Percentiles rank a stretch among this genome's conserved stretches.
Evolutionary conservation across 1,140 invertebrate genomes (phyloP).

Genomic region (Drosophila leontia): DNA sequence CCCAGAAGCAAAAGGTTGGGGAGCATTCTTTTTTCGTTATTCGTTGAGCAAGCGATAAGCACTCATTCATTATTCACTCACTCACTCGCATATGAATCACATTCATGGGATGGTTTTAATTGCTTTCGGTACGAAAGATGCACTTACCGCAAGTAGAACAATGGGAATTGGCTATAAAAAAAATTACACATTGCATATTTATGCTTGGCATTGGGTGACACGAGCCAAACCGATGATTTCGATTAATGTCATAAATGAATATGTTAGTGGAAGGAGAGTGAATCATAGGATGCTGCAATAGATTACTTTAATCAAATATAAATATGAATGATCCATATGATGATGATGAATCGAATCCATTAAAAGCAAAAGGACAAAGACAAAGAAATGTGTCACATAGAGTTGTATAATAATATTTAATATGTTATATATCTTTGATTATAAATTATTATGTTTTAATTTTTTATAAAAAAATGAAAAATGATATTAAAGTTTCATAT

Average conservation of each 20-base stretch:
- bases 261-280: background rate
- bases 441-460: background rate
- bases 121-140: constrained; percentile 40
- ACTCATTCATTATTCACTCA: constrained; percentile 54
- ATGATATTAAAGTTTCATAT: background rate
- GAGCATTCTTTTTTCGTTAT: constrained; percentile 21
- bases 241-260: background rate
- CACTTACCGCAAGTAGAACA: constrained; percentile 36
- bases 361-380: background rate
- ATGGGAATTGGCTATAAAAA: constrained; percentile 23
- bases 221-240: background rate
- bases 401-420: no score
- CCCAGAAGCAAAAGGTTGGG: constrained; percentile 12
- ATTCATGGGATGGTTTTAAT: constrained; percentile 44
- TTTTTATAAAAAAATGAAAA: background rate
- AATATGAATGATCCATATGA: constrained; percentile 1
- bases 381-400: background rate
- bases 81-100: constrained; percentile 42
- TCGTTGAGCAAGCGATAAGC: constrained; percentile 42
- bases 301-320: constrained; percentile 17
- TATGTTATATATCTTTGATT: background rate
- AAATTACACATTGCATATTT: constrained; percentile 20
- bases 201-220: constrained; percentile 24
- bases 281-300: background rate
- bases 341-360: constrained; percentile 3